Base-by-base conservation (phyloP, 2,888 invertebrate genomes). In the Ectemnius continuus region DNA sequence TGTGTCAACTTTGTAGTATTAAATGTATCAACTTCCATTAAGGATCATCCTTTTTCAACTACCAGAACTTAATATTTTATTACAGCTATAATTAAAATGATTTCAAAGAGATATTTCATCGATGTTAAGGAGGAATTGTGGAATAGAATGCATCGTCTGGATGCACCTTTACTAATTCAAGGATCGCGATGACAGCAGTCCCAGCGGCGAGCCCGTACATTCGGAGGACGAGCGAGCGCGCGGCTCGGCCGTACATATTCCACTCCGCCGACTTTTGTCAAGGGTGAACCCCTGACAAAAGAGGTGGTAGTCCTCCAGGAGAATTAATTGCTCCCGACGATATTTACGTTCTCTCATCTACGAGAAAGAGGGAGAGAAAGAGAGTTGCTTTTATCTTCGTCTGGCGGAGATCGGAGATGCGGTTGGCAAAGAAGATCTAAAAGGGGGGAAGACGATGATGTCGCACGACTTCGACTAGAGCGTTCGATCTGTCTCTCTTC, bases 311-410 rank as follows among this genome's bases (percentile, higher is more conserved):
- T 68, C 78, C 52, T 59, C 70, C 67, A 75, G 69, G 6, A 79
- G 76, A 85, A 85, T 85, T 85, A 86, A 86, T 85, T 80, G 85
- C 84, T 79, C 75, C 77, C 72, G 77, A 74, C 83, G 80, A 85
- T 86, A 86, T 84, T 85, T 85, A 82, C 84, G 78, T 79, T 79
- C 83, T 79, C 78, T 84, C 84, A 76, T 82, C 82, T 69, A 71
- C 36, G 36, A 36, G 36, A 5, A 8, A 36, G 36, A 8, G 36
- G 6, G 36, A 73, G 58, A 73, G 62, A 70, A 47, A 71, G 58
- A 75, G 62, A 71, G 59, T 48, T 61, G 47, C 14, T 57, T 26
- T 62, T 45, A 20, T 57, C 52, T 63, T 61, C n/a, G 36, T 48
- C 36, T 8, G 46, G 18, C 16, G 20, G 16, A 14, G 64, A 36